Evolutionary conservation across 2,888 invertebrate genomes (phyloP).

Genomic region (Listrodromus nycthemerus): DNA sequence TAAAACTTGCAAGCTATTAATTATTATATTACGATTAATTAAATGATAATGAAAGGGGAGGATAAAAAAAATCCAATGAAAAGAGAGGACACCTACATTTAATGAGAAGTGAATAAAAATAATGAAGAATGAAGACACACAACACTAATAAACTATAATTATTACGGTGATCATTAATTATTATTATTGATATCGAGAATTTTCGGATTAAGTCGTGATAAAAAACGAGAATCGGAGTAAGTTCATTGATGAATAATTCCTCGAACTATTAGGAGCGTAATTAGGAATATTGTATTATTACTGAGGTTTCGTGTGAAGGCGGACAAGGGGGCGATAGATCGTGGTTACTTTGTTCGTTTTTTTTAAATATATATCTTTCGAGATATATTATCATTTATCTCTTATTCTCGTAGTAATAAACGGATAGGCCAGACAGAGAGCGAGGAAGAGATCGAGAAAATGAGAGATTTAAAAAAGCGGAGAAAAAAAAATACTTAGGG

Average conservation of each 20-base stretch:
- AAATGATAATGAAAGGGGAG: slow-evolving; percentile 73
- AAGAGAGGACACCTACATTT: slow-evolving; percentile 77
- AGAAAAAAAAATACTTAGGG: slow-evolving; percentile 63
- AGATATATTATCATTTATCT: slow-evolving; percentile 43
- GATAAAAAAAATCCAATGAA: slow-evolving; percentile 57
- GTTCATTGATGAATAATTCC: slow-evolving; percentile 74
- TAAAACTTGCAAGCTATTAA: slow-evolving; percentile 83
- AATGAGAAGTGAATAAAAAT: slow-evolving; percentile 58
- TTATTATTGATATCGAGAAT: slow-evolving; percentile 81
- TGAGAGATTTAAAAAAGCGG: slow-evolving; percentile 30
- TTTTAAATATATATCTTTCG: slow-evolving; percentile 11
- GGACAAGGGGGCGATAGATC: slow-evolving; percentile 65
- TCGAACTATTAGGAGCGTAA: slow-evolving; percentile 68
- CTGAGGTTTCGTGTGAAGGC: slow-evolving; percentile 64
- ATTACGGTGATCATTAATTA: slow-evolving; percentile 80
- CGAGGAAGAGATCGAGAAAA: slow-evolving; percentile 29
- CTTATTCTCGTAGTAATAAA: slow-evolving; percentile 41
- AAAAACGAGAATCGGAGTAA: slow-evolving; percentile 74
- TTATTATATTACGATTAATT: slow-evolving; percentile 83
- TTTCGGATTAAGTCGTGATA: slow-evolving; percentile 82
- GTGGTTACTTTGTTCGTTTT: slow-evolving; percentile 63
- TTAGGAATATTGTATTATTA: slow-evolving; percentile 66
- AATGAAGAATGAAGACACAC: slow-evolving; percentile 47
- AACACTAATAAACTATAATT: slow-evolving; percentile 81
- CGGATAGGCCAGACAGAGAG: slow-evolving; percentile 16